Base-by-base conservation (phyloP, 1,140 invertebrate species). In the Zaprionus kolodkinae region DNA sequence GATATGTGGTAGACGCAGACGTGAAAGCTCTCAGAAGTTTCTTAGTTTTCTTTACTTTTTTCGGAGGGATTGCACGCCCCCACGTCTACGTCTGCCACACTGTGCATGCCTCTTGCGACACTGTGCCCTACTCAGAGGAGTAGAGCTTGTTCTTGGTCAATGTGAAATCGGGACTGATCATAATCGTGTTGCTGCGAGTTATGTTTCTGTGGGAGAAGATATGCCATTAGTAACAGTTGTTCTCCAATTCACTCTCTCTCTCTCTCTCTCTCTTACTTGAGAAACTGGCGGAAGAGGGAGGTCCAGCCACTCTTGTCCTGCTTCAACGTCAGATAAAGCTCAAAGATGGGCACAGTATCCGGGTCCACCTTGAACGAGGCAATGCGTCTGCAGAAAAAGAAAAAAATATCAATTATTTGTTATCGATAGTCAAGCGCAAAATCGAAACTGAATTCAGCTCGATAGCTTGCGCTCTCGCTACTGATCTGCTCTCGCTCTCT, bases 101-200 rank as follows among this genome's bases (percentile, higher is more conserved):
- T 57, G 40, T 66, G 40, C 60, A 68, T 60, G 74, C 65, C 74
- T 84, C 71, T 54, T 76, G 36, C 52, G 56, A 38, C 61, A 57
- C n/a, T 40, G 35, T n/a, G 33, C 13, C 33, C 70, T 80, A 89
- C 81, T 89, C 81, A 38, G 87, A 94, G 36, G 87, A 91, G 73
- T 97, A 97, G 52, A 97, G 94, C 93, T 97, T 97, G 93, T 97
- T 97, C 94, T 97, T 97, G 84, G 95, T 96, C 93, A 97, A 93
- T 72, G 95, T 95, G 93, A 97, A 97, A 85, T 96, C 95, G 78
- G 96, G 95, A 93, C 96, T 96, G 91, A 97, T 96, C 92, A 97
- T 95, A 86, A 97, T 96, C 67, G 96, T 96, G 85, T 96, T 96
- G 91, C 96, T 95, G 93, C 96, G 95, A 63, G 96, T 96, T 74